These are phyloP conservation scores for Chondrosia reniformis DNA, from an alignment of 37 sponge, comb jelly and placozoan genomes.

Conservation along the genomic window DNA sequence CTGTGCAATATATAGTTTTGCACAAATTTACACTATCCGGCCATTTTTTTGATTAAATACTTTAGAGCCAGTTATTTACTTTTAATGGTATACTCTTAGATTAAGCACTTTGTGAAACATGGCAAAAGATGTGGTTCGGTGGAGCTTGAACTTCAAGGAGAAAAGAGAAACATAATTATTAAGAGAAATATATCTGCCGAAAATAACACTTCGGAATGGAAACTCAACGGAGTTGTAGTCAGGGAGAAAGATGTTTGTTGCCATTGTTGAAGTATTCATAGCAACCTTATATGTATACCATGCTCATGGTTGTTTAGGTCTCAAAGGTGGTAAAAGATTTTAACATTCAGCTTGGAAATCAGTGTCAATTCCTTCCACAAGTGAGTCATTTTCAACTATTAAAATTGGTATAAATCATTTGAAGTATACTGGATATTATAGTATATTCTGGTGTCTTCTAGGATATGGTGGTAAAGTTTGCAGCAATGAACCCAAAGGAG, in stretches of 20 bases:
- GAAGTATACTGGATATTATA: neutral
- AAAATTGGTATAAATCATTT: neutral
- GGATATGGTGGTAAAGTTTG: conserved; percentile 99
- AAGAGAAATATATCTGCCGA: conserved; percentile 45
- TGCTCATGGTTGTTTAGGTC: conserved; percentile 42
- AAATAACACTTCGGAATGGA: conserved; percentile 82
- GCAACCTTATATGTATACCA: neutral
- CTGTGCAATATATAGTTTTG: too few relatives aligned
- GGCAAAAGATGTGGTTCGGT: conserved; percentile 62
- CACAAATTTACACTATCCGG: too few relatives aligned
- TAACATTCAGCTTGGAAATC: conserved; percentile 90
- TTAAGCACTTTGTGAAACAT: conserved; percentile 93
- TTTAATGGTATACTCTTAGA: too few relatives aligned
- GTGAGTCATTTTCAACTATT: conserved; percentile 22
- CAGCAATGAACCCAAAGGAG: conserved; percentile 75
- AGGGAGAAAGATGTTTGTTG: conserved; percentile 39
- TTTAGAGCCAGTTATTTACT: too few relatives aligned
- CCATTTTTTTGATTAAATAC: too few relatives aligned
- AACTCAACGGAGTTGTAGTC: conserved; percentile 58
- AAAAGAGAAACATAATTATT: conserved; percentile 32
- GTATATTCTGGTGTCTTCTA: conserved; percentile 20
- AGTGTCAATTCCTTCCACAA: conserved; percentile 97
- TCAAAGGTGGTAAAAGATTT: conserved; percentile 47
- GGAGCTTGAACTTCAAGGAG: conserved; percentile 76
- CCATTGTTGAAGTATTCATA: neutral